These are phyloP conservation scores for Manduca sexta DNA, from an alignment of 1,140 invertebrate species.

Conservation along the genomic window DNA sequence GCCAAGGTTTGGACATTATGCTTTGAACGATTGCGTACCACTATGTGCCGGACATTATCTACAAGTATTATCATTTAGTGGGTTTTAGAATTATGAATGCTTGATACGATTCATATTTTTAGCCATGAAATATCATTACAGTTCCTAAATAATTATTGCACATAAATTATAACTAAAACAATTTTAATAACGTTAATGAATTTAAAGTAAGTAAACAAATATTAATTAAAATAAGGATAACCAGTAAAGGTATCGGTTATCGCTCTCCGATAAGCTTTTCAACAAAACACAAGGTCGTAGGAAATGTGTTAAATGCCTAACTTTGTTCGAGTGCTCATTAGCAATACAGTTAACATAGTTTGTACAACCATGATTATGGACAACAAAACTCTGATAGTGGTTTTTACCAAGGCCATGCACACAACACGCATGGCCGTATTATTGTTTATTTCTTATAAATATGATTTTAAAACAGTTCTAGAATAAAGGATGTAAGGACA, in stretches of 20 bases:
- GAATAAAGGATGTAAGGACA: too few species aligned
- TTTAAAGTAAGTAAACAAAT: neutral
- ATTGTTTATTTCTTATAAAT: neutral
- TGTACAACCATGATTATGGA: slow-evolving; percentile 26
- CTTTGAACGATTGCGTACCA: too few species aligned
- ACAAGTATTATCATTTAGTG: too few species aligned
- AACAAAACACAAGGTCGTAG: slow-evolving; percentile 3
- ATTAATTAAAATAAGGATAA: neutral
- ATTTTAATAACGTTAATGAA: neutral
- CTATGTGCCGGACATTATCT: too few species aligned
- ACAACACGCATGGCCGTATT: neutral
- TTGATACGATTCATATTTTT: too few species aligned
- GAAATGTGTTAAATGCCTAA: slow-evolving; percentile 17
- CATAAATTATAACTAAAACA: too few species aligned
- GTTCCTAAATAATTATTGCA: too few species aligned
- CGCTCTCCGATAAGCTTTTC: neutral
- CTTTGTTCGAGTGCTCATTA: slow-evolving; percentile 31
- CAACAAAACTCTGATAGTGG: slow-evolving; percentile 9
- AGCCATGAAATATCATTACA: too few species aligned
- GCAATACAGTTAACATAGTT: slow-evolving; percentile 44
- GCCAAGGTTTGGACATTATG: slow-evolving; percentile 82
- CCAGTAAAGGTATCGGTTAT: neutral
- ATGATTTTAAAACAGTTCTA: neutral
- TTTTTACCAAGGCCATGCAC: slow-evolving; percentile 5
- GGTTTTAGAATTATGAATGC: too few species aligned